Evolutionary conservation across 2,797 vertebrate genomes (phyloP), one percentile per base, ranked within the genome.

Genomic region (Syndactyla subalaris): DNA sequence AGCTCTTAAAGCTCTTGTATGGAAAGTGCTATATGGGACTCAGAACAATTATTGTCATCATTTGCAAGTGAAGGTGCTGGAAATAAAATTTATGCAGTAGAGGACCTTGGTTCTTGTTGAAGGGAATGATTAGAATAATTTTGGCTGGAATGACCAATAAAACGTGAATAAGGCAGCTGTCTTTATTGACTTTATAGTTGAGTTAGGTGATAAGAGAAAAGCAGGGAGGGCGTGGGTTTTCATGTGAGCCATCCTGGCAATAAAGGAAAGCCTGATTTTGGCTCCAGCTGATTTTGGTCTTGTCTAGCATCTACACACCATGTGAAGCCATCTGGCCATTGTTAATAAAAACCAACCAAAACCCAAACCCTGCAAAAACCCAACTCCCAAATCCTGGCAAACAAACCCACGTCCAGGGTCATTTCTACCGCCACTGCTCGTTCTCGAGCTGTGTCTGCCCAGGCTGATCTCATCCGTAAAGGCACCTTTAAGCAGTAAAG

Each of bases 21-120:
- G 52, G 93, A 66, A 93, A 91, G 61, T 62, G 84, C 86, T 92
- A 0, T 72, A 81, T 62, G 46, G 65, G 75, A 92, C 75, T 57
- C 61, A 9, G 43, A 86, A 73, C 92, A 93, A 96, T 96, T 96
- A 87, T 67, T 78, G 91, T 78, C 72, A 86, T 83, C 38, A 15
- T 72, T 85, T n/a, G 71, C 51, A 78, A 92, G 89, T 1, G 1
- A 72, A 78, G 75, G 73, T 13, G 4, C 71, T 75, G 55, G 66
- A 73, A 92, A 84, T 38, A 72, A 59, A 81, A 68, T 43, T 72
- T 73, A 71, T 63, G 51, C 73, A 73, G 1, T 26, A 15, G 14
- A 48, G 41, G 48, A 49, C 34, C 32, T 66, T 75, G 11, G 62
- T 58, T 88, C 62, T 91, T 72, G 32, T 30, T 78, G 68, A 57